Conservation (phyloP, 2,888 invertebrate genomes). For the Philaethria dido region DNA sequence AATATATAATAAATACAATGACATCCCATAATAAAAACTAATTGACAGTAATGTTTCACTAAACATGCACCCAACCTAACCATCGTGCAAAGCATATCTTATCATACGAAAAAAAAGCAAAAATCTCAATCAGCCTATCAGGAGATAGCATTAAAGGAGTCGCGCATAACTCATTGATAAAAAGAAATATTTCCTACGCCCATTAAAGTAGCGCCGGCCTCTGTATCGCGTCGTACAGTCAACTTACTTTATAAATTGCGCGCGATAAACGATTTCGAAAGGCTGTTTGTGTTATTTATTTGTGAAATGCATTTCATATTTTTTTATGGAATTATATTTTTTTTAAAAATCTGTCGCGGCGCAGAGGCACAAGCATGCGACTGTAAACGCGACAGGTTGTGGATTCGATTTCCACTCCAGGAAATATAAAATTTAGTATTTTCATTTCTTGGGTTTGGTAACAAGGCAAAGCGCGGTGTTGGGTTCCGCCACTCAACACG, state of each 20-base stretch:
- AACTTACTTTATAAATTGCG: conserved; percentile 23
- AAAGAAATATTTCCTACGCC: conserved; percentile 36
- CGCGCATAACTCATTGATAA: conserved; percentile 34
- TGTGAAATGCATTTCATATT: background rate
- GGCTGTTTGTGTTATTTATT: conserved; percentile 17
- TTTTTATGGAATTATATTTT: background rate
- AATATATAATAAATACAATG: background rate
- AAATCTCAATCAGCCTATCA: conserved; percentile 28
- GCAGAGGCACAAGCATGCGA: too few species aligned
- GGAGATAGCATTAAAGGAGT: conserved; percentile 29
- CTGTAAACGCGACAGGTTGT: too few species aligned
- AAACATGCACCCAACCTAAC: conserved; percentile 17
- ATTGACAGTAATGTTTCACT: conserved; percentile 4
- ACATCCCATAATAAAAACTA: background rate
- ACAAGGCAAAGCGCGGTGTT: too few species aligned
- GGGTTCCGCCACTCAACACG: too few species aligned
- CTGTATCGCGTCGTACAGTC: conserved; percentile 19
- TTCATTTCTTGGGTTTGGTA: too few species aligned
- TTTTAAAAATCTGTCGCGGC: too few species aligned
- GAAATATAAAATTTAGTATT: too few species aligned
- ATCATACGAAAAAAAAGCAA: conserved; percentile 16
- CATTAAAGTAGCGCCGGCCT: conserved; percentile 33
- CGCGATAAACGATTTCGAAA: conserved; percentile 25
- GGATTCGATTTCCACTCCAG: too few species aligned
- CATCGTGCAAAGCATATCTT: conserved; percentile 18